Percentiles rank a stretch among this genome's conserved stretches.
Conservation (phyloP, 2,797 vertebrate species). For the Clamator glandarius region DNA sequence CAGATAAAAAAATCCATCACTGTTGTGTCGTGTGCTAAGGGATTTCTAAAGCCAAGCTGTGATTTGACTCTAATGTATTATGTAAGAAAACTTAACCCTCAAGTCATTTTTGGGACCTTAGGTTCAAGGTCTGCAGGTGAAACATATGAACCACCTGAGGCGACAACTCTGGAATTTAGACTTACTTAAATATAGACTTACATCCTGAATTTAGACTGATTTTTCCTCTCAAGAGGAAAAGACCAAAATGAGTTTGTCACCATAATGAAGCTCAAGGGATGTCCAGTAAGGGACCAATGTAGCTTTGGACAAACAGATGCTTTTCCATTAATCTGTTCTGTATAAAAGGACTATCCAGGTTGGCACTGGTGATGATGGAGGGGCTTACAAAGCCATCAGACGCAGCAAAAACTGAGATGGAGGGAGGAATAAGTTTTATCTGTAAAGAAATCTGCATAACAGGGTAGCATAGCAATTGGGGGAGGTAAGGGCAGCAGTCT, state of each 20-base stretch:
- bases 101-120: not conserved
- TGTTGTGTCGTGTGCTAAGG: not conserved
- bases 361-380: not conserved
- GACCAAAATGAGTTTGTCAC: not conserved
- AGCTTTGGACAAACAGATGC: not conserved
- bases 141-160: not conserved
- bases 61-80: not conserved
- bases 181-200: no score
- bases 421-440: not conserved
- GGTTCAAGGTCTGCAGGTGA: not conserved
- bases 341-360: not conserved
- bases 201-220: no score
- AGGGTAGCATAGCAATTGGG: not conserved
- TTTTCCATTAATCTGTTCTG: not conserved
- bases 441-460: not conserved
- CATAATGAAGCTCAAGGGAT: not conserved
- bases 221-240: no score
- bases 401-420: not conserved
- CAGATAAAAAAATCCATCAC: not conserved
- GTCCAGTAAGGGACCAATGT: not conserved
- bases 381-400: not conserved
- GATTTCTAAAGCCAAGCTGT: not conserved
- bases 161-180: not conserved
- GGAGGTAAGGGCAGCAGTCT: not conserved
- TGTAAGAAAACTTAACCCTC: not conserved